Percentiles rank a stretch among this genome's conserved stretches.
phyloP scores from a whole-genome alignment of 2,113 vertebrate genomes.

The Nothoprocta perdicaria region DNA sequence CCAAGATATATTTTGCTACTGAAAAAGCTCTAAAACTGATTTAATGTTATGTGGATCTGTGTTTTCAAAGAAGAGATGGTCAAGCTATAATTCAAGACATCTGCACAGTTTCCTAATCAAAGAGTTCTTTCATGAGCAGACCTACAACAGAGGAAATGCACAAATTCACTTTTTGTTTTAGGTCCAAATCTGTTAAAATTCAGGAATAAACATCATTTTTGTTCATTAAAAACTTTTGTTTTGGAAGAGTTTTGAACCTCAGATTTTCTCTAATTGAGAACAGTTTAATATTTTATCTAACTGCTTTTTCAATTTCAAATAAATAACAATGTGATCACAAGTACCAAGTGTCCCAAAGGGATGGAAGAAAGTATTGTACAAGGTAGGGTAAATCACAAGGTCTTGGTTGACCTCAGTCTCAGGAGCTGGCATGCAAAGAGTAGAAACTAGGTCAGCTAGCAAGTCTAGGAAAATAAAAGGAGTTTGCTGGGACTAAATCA shows the following conservation, averaged over 20 bases:
- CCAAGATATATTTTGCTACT: neutral
- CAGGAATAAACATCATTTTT: neutral
- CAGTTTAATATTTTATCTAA: fast-evolving
- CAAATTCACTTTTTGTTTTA: neutral
- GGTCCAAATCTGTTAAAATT: neutral
- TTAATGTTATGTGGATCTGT: neutral
- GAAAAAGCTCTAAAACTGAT: neutral
- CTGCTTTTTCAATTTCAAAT: neutral
- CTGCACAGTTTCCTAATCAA: neutral
- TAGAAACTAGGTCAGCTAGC: neutral
- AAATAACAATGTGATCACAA: neutral
- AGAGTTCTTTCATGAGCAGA: neutral
- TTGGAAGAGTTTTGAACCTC: neutral
- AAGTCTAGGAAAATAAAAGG: neutral
- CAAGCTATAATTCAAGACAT: neutral
- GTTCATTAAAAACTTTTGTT: neutral
- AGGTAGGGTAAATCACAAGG: neutral
- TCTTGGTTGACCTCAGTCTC: neutral
- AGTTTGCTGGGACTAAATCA: neutral
- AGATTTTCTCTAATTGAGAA: neutral
- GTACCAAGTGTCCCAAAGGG: neutral
- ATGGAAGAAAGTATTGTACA: neutral
- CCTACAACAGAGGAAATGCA: neutral
- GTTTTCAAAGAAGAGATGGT: neutral
- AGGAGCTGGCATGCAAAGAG: neutral